A percentile compares a stretch with the other conserved stretches of the same genome.
These are phyloP conservation scores for Epicauta chinensis DNA, from an alignment of 1,140 invertebrate genomes.

Conservation along the genomic window DNA sequence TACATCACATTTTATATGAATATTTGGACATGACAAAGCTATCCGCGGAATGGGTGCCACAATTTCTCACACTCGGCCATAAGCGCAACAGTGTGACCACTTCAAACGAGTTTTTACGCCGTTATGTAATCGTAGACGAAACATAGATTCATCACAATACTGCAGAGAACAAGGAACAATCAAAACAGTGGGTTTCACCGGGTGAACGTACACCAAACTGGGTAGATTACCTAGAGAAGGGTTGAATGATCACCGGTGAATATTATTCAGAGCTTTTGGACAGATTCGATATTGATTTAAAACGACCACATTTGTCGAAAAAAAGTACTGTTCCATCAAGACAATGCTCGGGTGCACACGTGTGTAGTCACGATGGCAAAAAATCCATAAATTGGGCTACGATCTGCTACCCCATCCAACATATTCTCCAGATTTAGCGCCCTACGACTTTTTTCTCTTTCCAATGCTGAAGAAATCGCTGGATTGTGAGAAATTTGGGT, in stretches of 20 bases:
- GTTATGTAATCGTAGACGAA: slow-evolving; percentile 43
- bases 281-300: too few species aligned
- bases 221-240: slow-evolving; percentile 36
- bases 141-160: slow-evolving; percentile 38
- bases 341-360: slow-evolving; percentile 32
- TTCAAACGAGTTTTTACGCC: slow-evolving; percentile 27
- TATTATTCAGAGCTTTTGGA: too few species aligned
- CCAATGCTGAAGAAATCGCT: slow-evolving; percentile 18
- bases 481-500: slow-evolving; percentile 7
- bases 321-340: slow-evolving; percentile 35
- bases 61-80: slow-evolving; percentile 28
- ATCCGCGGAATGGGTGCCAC: too few species aligned
- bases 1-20: slow-evolving; percentile 15
- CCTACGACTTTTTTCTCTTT: slow-evolving; percentile 1
- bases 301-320: slow-evolving; percentile 17
- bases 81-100: slow-evolving; percentile 26
- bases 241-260: too few species aligned
- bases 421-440: neutral
- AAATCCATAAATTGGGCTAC: neutral
- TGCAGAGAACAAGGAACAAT: slow-evolving; percentile 40
- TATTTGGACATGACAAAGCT: slow-evolving; percentile 22
- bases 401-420: neutral
- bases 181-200: slow-evolving; percentile 32
- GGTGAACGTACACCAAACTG: too few species aligned
- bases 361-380: neutral